phyloP scores from a whole-genome alignment of 2,113 vertebrate species.

The Neolamprologus variostigma region DNA sequence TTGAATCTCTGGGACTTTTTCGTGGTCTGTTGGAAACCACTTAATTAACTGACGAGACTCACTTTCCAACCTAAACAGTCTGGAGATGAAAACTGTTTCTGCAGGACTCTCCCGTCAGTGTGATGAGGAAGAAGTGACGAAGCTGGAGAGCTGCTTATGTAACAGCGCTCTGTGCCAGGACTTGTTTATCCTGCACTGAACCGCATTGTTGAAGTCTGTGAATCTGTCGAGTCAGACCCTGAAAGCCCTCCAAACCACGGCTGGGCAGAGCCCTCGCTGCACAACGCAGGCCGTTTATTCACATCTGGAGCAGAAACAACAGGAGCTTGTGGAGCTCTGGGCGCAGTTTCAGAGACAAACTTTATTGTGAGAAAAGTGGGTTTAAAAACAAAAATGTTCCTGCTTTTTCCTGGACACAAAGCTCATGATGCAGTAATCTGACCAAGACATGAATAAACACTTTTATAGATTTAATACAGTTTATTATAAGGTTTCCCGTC shows the following conservation, averaged over 20 bases:
- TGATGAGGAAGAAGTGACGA: not conserved
- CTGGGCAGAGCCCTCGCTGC: not conserved
- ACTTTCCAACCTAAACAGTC: not conserved
- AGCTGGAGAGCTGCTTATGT: not conserved
- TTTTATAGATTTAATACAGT: not conserved
- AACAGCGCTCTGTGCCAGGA: slow-evolving; percentile 4
- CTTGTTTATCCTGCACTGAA: not conserved
- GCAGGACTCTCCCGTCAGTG: not conserved
- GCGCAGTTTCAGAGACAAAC: not conserved
- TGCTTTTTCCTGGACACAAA: not conserved
- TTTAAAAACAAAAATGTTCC: not conserved
- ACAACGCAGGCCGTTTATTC: not conserved
- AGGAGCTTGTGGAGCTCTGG: not conserved
- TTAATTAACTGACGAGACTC: not conserved
- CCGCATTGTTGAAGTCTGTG: not conserved
- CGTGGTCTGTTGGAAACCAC: accelerated
- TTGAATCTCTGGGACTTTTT: accelerated
- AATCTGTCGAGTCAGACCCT: not conserved
- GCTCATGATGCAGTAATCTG: not conserved
- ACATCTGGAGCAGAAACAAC: not conserved
- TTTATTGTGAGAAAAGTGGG: not conserved
- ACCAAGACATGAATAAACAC: accelerated
- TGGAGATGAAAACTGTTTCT: accelerated
- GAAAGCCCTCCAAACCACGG: not conserved
- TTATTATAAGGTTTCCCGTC: accelerated